These are phyloP conservation scores for Tenthredo notha DNA, from an alignment of 2,888 invertebrate species.

Conservation along the genomic window DNA sequence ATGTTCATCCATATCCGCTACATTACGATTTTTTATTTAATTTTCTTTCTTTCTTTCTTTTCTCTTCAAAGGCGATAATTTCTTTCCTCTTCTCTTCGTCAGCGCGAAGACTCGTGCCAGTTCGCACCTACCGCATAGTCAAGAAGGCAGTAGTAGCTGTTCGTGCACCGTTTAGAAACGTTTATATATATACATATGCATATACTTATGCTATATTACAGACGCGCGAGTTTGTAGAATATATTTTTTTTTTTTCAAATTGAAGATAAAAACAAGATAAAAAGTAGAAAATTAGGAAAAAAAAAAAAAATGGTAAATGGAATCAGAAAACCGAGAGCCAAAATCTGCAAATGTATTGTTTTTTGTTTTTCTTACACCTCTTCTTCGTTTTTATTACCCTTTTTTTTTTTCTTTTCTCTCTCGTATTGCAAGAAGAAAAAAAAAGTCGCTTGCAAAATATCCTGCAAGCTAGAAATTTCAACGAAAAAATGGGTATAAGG, in stretches of 20 bases:
- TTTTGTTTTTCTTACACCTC: too few relatives aligned
- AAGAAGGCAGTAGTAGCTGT: background rate
- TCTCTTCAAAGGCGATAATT: background rate
- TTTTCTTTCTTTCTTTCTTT: background rate
- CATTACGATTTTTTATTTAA: background rate
- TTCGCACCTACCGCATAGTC: background rate
- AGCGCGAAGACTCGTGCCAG: background rate
- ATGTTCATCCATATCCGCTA: background rate
- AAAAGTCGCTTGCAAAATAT: background rate
- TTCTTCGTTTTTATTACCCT: too few relatives aligned
- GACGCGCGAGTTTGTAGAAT: background rate
- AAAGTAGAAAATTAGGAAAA: too few relatives aligned
- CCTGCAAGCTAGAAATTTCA: background rate
- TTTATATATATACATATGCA: too few relatives aligned
- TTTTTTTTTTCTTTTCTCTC: too few relatives aligned
- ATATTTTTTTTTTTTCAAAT: too few relatives aligned
- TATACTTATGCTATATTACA: background rate
- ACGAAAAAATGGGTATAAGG: background rate
- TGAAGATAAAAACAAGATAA: too few relatives aligned
- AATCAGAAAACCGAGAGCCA: too few relatives aligned
- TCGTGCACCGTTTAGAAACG: background rate
- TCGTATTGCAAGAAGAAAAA: background rate
- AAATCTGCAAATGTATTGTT: too few relatives aligned
- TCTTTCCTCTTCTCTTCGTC: background rate
- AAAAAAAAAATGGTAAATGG: too few relatives aligned